Conservation (phyloP, 1,140 invertebrate species). For the Drosophila mayri region DNA sequence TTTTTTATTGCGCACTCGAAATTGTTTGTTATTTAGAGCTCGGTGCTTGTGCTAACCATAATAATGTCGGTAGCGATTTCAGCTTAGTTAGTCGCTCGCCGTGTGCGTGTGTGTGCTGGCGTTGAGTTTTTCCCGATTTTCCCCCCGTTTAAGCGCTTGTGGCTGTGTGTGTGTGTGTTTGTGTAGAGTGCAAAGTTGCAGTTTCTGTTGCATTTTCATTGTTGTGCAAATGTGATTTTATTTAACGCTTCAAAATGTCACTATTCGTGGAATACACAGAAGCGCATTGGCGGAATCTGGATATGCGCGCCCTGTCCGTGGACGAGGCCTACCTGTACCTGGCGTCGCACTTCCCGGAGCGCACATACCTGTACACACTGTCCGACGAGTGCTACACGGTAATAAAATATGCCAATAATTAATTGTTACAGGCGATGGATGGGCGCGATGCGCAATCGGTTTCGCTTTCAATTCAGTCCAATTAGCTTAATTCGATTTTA, state of each 20-base stretch:
- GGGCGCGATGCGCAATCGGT: constrained; percentile 12
- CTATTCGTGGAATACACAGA: constrained; percentile 78
- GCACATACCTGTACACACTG: constrained; percentile 67
- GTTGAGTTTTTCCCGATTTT: constrained; percentile 3
- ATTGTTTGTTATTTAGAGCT: constrained; percentile 69
- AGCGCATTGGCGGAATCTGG: constrained; percentile 70
- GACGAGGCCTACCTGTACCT: constrained; percentile 75
- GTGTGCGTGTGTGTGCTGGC: constrained; percentile 17
- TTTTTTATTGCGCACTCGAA: constrained; percentile 81
- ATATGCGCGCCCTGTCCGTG: constrained; percentile 72
- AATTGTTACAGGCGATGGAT: constrained; percentile 3
- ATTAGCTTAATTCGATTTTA: constrained; percentile 46
- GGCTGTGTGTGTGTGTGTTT: constrained; percentile 1
- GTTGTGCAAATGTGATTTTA: constrained; percentile 32
- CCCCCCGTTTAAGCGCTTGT: not conserved
- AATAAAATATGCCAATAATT: constrained; percentile 2
- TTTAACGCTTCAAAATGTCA: constrained; percentile 48
- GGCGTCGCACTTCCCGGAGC: constrained; percentile 28
- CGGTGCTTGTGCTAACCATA: constrained; percentile 24
- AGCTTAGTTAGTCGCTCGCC: constrained; percentile 44
- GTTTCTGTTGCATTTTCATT: constrained; percentile 10
- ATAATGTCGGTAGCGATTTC: constrained; percentile 51
- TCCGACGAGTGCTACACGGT: constrained; percentile 79
- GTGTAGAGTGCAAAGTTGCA: constrained; percentile 12
- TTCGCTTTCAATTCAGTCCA: constrained; percentile 32